Base-by-base conservation (phyloP, 2,888 invertebrate genomes). In the Halictus quadricinctus region DNA sequence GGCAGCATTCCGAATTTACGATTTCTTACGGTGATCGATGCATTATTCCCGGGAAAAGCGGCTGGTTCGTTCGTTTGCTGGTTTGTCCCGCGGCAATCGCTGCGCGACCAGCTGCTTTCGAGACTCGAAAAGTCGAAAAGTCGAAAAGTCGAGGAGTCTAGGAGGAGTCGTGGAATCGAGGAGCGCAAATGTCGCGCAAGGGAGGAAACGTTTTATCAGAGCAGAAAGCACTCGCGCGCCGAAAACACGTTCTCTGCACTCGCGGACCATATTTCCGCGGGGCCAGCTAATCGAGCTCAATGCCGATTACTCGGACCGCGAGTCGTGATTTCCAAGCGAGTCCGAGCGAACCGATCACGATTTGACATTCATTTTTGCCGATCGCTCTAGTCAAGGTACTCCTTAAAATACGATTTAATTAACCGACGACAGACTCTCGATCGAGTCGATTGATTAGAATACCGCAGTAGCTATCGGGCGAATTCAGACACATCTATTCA, bases 191-290 rank as follows among this genome's bases (percentile, higher is more conserved):
- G 29, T 64, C 69, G 69, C 69, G 69, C 69, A 25, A 15, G 15
- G 73, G 48, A 83, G 79, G 72, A 76, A 84, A 83, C 48, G 72
- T 69, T 83, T 85, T 69, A 73, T 79, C 79, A 73, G 69, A 73
- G 72, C 70, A 13, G 72, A 80, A 75, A 83, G 80, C 83, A 58
- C 77, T 83, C 77, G 85, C 80, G 66, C 36, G 72, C 85, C 80
- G 78, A 84, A 85, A 85, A 75, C 85, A 58, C 85, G 78, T 84
- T 85, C 85, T 77, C 75, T 66, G 80, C 70, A 72, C 80, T 80
- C 77, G 80, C 21, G 18, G 72, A 76, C 60, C 82, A 72, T 77
- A 64, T 76, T 77, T 81, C 81, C 81, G 77, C 72, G 79, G 58
- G 69, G 43, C 76, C 58, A 73, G 76, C 74, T 72, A 74, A 83